Conservation (phyloP, 2,797 vertebrate genomes). For the Hemibagrus guttatus region DNA sequence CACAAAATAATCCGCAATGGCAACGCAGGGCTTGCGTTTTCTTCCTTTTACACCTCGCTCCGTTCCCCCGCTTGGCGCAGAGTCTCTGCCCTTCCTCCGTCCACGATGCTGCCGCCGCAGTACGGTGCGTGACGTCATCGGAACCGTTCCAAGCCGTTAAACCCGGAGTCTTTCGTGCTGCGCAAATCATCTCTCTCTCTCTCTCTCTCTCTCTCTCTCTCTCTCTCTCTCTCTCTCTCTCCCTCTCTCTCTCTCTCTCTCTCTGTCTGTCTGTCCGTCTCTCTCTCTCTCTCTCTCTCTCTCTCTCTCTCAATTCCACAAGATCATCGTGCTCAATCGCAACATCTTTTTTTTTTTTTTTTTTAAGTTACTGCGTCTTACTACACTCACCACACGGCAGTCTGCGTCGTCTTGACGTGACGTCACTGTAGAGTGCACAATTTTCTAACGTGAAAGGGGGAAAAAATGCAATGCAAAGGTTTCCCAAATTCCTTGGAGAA, state of each 20-base stretch:
- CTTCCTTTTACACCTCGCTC: not conserved
- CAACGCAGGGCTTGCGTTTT: not conserved
- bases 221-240: not conserved
- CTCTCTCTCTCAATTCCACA: not conserved
- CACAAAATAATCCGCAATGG: not conserved
- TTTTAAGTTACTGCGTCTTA: not conserved
- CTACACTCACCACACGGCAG: not conserved
- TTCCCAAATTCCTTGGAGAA: too few relatives aligned
- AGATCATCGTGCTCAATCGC: not conserved
- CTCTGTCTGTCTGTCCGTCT: not conserved
- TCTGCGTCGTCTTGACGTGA: not conserved
- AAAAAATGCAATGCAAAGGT: too few relatives aligned
- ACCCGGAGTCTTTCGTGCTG: not conserved
- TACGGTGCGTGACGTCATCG: constrained; percentile 44
- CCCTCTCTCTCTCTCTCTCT: not conserved
- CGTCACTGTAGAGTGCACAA: not conserved
- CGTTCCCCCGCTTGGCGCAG: constrained; percentile 16
- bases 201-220: not conserved
- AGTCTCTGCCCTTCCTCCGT: constrained; percentile 15
- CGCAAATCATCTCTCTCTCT: too few relatives aligned
- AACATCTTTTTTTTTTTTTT: too few relatives aligned
- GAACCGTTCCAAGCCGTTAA: not conserved
- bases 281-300: not conserved
- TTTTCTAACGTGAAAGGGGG: not conserved
- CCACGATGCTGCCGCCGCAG: constrained; percentile 44